Conservation (phyloP, 1,140 invertebrate genomes). For the Euwallacea fornicatus region DNA sequence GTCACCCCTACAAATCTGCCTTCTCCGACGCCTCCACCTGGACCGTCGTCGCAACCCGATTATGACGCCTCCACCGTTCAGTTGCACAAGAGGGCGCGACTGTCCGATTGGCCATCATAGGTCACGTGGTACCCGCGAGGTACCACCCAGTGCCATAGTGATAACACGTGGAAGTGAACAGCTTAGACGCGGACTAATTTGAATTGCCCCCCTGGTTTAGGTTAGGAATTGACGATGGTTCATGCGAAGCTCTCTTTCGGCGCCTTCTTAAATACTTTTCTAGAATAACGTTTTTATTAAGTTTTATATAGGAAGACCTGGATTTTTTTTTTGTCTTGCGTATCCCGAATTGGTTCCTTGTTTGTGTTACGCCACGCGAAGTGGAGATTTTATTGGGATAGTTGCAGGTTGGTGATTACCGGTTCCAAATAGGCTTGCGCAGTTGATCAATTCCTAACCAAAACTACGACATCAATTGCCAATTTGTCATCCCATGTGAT, state of each 20-base stretch:
- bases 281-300: too few relatives aligned
- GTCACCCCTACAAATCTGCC: conserved; percentile 77
- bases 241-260: too few relatives aligned
- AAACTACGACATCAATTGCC: conserved; percentile 42
- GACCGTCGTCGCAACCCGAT: conserved; percentile 61
- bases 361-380: too few relatives aligned
- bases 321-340: background rate
- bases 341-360: background rate
- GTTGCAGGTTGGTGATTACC: too few relatives aligned
- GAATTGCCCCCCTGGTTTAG: conserved; percentile 13
- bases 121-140: conserved; percentile 45
- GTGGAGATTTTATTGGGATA: too few relatives aligned
- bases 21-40: conserved; percentile 62
- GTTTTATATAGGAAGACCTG: background rate
- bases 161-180: conserved; percentile 47
- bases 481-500: conserved; percentile 54
- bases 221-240: conserved; percentile 9
- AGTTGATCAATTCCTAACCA: conserved; percentile 4
- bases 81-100: conserved; percentile 77
- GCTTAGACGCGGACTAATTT: conserved; percentile 35
- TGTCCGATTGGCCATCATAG: conserved; percentile 86
- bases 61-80: conserved; percentile 76
- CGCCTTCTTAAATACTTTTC: too few relatives aligned
- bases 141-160: conserved; percentile 52
- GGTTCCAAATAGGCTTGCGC: too few relatives aligned